A percentile compares a stretch with the other conserved stretches of the same genome.
Conservation (phyloP, 1,140 invertebrate species). For the Ericerus pela region DNA sequence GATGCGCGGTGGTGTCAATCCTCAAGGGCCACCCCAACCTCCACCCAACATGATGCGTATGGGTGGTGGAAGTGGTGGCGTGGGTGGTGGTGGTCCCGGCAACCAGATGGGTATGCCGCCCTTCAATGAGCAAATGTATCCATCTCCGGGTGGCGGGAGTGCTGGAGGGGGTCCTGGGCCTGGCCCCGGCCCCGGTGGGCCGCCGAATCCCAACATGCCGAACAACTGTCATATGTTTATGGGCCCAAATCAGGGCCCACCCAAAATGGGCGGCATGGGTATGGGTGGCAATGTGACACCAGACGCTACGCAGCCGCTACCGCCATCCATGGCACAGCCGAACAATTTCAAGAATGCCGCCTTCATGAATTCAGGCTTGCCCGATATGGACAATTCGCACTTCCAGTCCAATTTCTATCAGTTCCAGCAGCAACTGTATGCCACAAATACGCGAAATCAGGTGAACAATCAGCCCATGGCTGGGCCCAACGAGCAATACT, state of each 20-base stretch:
- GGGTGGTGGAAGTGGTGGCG: conserved; percentile 18
- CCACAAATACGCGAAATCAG: conserved; percentile 58
- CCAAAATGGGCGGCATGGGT: conserved; percentile 19
- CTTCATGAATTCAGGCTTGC: conserved; percentile 66
- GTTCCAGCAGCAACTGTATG: conserved; percentile 87
- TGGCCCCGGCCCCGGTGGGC: conserved; percentile 26
- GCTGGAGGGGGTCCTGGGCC: conserved; percentile 27
- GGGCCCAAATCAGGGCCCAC: conserved; percentile 30
- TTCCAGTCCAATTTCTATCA: conserved; percentile 93
- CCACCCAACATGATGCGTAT: conserved; percentile 25
- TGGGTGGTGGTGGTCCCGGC: conserved; percentile 24
- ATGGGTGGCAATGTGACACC: conserved; percentile 33
- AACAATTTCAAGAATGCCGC: conserved; percentile 61
- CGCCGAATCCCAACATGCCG: conserved; percentile 26
- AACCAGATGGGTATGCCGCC: conserved; percentile 15
- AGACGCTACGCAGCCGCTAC: conserved; percentile 51
- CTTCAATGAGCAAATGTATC: conserved; percentile 3
- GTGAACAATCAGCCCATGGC: conserved; percentile 6
- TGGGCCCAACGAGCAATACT: conserved; percentile 1
- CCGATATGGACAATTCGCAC: conserved; percentile 81
- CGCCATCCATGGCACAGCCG: conserved; percentile 59
- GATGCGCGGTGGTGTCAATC: conserved; percentile 29
- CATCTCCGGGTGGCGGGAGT: conserved; percentile 32
- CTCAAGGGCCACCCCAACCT: conserved; percentile 25
- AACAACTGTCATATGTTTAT: conserved; percentile 31